phyloP scores from a whole-genome alignment of 2,888 invertebrate species.

The Apotomis turbidana region DNA sequence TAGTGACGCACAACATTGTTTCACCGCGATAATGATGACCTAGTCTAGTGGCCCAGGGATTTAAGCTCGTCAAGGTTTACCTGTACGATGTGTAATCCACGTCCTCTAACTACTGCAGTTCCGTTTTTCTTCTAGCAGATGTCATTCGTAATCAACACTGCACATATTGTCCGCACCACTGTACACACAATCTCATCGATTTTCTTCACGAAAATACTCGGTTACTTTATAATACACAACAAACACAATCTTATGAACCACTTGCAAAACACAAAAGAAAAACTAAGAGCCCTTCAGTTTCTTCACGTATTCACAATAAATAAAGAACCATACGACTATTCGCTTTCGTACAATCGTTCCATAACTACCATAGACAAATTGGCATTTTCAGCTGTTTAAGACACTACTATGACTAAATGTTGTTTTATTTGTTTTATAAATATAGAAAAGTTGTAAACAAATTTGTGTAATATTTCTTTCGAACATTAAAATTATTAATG shows the following conservation, averaged over 20 bases:
- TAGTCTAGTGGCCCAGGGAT: conserved; percentile 31
- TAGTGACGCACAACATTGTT: conserved; percentile 52
- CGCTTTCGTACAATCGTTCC: conserved; percentile 37
- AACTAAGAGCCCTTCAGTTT: conserved; percentile 56
- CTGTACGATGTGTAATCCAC: conserved; percentile 51
- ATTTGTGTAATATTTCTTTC: too few species aligned
- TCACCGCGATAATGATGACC: conserved; percentile 15
- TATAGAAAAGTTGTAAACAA: too few species aligned
- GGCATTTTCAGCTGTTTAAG: conserved; percentile 25
- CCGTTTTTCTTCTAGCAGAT: conserved; percentile 74
- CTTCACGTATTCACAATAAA: conserved; percentile 54
- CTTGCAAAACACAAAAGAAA: conserved; percentile 57
- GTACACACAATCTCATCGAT: conserved; percentile 66
- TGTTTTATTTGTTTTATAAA: too few species aligned
- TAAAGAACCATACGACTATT: conserved; percentile 40
- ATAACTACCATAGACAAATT: conserved; percentile 38
- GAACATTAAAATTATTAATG: too few species aligned
- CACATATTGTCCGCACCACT: conserved; percentile 72
- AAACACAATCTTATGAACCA: conserved; percentile 52
- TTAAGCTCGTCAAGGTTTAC: conserved; percentile 53
- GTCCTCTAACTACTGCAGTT: conserved; percentile 65
- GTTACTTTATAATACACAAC: conserved; percentile 53
- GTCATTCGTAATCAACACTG: conserved; percentile 80
- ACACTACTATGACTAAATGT: background rate
- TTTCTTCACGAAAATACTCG: conserved; percentile 60